phyloP scores from a whole-genome alignment of 2,888 invertebrate genomes.

The Calliphora vomitoria region DNA sequence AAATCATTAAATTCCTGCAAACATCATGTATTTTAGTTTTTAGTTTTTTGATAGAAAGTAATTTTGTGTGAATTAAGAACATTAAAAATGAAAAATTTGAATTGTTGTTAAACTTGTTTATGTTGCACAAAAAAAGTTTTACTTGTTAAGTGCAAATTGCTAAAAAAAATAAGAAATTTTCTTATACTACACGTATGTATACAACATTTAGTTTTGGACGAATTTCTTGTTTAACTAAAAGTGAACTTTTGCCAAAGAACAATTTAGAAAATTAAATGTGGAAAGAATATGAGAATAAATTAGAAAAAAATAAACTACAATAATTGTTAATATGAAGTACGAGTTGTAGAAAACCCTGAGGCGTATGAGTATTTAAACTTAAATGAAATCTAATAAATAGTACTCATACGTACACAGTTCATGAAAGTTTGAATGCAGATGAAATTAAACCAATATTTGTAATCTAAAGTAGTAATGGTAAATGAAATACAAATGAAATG shows the following conservation, averaged over 20 bases:
- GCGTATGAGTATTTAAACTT: slow-evolving; percentile 12
- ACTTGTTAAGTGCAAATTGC: slow-evolving; percentile 46
- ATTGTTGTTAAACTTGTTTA: slow-evolving; percentile 45
- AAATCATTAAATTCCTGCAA: neutral
- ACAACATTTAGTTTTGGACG: slow-evolving; percentile 19
- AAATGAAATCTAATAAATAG: slow-evolving; percentile 13
- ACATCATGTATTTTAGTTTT: slow-evolving; percentile 21
- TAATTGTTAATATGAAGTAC: neutral
- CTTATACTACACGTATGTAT: slow-evolving; percentile 10
- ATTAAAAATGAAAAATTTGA: slow-evolving; percentile 40
- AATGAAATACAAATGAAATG: too few species aligned
- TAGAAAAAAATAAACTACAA: slow-evolving; percentile 11
- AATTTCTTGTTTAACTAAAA: slow-evolving; percentile 28
- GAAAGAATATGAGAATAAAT: neutral
- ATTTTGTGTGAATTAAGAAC: slow-evolving; percentile 27
- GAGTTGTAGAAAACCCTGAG: neutral
- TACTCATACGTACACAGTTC: neutral
- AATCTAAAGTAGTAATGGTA: too few species aligned
- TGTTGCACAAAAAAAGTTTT: slow-evolving; percentile 32
- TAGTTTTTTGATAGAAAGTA: neutral
- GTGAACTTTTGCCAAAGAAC: slow-evolving; percentile 15
- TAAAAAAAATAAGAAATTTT: neutral
- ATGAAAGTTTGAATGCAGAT: neutral
- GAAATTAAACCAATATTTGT: too few species aligned
- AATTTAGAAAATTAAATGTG: slow-evolving; percentile 1